Base-by-base conservation (phyloP, 2,797 vertebrate genomes). In the Crotalus adamanteus region DNA sequence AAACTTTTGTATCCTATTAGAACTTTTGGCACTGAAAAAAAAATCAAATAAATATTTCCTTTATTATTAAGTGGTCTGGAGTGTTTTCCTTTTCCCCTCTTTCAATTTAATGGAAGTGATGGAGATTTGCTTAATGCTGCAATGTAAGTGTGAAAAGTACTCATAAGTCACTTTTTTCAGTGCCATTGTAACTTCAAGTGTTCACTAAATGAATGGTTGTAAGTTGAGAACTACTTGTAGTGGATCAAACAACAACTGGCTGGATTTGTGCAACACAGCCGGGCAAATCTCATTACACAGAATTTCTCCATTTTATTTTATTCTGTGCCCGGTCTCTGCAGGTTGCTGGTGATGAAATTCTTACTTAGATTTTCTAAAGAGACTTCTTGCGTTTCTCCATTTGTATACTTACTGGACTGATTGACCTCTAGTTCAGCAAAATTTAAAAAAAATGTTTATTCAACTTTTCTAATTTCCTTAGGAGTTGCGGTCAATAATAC, bases 41-140 rank as follows among this genome's bases (percentile, higher is more conserved):
- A 92, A 85, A 95, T 88, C 97, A 92, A 98, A 98, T 98, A 98
- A 98, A 97, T 92, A 65, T 92, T 95, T 95, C 93, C 94, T 94
- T 95, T 88, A 22, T 28, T 53, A 90, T 22, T 90, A 59, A 51
- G 2, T 91, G 88, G 0, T 0, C 90, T 95, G 92, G n/a, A 55
- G 25, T 6, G 16, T 3, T 56, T 25, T 88, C n/a, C 18, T 69
- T 42, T 25, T 5, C 6, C 42, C 22, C 20, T 47, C 42, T 83
- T 83, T 83, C 78, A 83, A 25, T 47, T 47, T 47, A 47, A 22
- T 47, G 4, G 42, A 25, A 47, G 20, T 73, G 9, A 0, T 9
- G 37, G 37, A 0, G 3, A 42, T 83, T 53, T 53, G 51, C 51
- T 53, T 53, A 4, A 28, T 63, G 25, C 25, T 61, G 60, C 25